Percentiles rank a stretch among this genome's conserved stretches.
These are phyloP conservation scores for Trinectes maculatus DNA, from an alignment of 2,113 vertebrate genomes.

Conservation along the genomic window DNA sequence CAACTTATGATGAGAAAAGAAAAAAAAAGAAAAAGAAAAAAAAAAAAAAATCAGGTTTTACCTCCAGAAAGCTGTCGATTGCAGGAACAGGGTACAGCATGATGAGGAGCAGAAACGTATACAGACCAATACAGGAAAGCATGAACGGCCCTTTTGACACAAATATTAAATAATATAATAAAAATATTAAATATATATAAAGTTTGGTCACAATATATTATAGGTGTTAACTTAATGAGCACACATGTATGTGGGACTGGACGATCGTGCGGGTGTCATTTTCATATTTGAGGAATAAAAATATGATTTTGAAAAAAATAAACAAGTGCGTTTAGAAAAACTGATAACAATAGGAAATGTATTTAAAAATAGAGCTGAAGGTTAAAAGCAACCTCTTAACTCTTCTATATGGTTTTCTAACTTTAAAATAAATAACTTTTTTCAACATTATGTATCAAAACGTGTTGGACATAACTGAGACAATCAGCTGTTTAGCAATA, in stretches of 20 bases:
- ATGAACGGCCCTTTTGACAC: slow-evolving; percentile 78
- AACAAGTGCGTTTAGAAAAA: neutral
- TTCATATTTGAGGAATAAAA: neutral
- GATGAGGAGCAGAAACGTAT: slow-evolving; percentile 86
- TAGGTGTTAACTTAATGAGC: neutral
- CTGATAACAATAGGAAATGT: neutral
- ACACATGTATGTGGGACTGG: neutral
- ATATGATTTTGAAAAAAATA: too few species aligned
- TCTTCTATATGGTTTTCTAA: neutral
- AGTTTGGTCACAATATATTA: neutral
- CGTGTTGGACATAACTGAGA: neutral
- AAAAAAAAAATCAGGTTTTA: slow-evolving; percentile 63
- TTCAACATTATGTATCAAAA: neutral
- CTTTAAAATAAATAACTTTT: neutral
- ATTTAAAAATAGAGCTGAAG: neutral
- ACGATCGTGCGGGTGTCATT: neutral
- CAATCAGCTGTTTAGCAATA: neutral
- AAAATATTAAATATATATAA: too few species aligned
- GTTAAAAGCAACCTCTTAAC: neutral
- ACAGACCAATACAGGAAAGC: slow-evolving; percentile 73
- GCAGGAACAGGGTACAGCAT: slow-evolving; percentile 88
- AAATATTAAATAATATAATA: neutral
- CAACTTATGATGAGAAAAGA: neutral
- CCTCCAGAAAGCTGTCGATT: slow-evolving; percentile 88
- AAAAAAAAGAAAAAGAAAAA: neutral